Base-by-base conservation (phyloP, 2,113 vertebrate genomes). In the Nestor notabilis region DNA sequence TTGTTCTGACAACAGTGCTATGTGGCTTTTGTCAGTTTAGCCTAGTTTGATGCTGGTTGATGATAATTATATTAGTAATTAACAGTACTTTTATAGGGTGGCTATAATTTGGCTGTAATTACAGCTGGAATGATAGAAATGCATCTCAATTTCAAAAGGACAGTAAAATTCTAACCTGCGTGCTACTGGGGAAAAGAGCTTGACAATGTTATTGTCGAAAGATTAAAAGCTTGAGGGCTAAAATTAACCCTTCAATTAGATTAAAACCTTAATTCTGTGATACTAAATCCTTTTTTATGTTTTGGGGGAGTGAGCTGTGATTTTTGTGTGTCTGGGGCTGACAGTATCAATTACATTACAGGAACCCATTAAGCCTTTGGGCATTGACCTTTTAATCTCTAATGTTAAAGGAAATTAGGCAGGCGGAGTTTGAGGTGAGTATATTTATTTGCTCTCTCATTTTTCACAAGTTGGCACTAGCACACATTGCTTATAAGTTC, bases 201-300 rank as follows among this genome's bases (percentile, higher is more conserved):
- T 46, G 31, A 75, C 71, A 87, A 69, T 28, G 44, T 91, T 93
- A 11, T 84, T 93, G 92, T 75, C 47, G 8, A 76, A 82, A 87
- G 83, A 84, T 81, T 84, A 87, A 85, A 91, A 93, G 81, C 91
- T 87, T 28, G 74, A 91, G 89, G 95, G 81, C 65, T 96, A 65
- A 96, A 94, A 95, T 92, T 83, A 94, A 96, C 65, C 84, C 56
- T 87, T 75, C 81, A 47, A 76, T 96, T 93, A 60, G 20, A 79
- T 89, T 87, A 82, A 85, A 94, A 43, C 24, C 39, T 94, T 94
- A 76, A 96, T 93, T 87, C 82, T 79, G 37, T 82, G 93, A 69
- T 75, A 64, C 29, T 63, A 87, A 95, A 92, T 94, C 77, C 68
- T 76, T 81, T 84, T 92, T 70, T 52, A n/a, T 82, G 60, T 93